Evolutionary conservation across 2,888 invertebrate genomes (phyloP).

Genomic region (Phaonia tiefii): DNA sequence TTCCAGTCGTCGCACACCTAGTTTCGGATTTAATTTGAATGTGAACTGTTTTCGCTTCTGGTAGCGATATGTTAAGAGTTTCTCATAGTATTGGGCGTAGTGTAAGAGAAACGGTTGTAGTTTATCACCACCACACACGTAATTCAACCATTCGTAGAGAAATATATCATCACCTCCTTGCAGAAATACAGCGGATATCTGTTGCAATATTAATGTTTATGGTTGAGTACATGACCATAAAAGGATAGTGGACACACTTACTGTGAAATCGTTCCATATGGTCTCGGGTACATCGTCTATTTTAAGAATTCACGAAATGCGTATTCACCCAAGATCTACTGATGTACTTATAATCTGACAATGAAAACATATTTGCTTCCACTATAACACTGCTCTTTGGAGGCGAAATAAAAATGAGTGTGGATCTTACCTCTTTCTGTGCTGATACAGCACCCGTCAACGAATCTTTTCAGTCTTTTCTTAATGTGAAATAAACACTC

Average conservation of each 20-base stretch:
- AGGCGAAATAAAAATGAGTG: too few species aligned
- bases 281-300: conserved; percentile 73
- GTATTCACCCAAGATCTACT: conserved; percentile 78
- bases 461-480: conserved; percentile 75
- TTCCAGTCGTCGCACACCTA: conserved; percentile 75
- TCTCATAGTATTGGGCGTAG: conserved; percentile 74
- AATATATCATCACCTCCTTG: conserved; percentile 78
- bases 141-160: conserved; percentile 79
- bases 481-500: conserved; percentile 77
- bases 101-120: conserved; percentile 78
- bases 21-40: conserved; percentile 74
- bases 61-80: conserved; percentile 71
- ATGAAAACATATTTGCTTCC: too few species aligned
- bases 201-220: neutral
- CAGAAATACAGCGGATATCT: conserved; percentile 76
- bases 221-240: too few species aligned
- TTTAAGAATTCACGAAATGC: conserved; percentile 79
- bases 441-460: conserved; percentile 72
- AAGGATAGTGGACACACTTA: too few species aligned
- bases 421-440: conserved; percentile 74
- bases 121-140: conserved; percentile 76
- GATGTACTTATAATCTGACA: conserved; percentile 78
- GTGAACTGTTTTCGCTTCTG: conserved; percentile 70
- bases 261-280: conserved; percentile 75
- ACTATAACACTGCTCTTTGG: too few species aligned